Evolutionary conservation across 2,888 invertebrate species (phyloP).

Genomic region (Eristalis pertinax): DNA sequence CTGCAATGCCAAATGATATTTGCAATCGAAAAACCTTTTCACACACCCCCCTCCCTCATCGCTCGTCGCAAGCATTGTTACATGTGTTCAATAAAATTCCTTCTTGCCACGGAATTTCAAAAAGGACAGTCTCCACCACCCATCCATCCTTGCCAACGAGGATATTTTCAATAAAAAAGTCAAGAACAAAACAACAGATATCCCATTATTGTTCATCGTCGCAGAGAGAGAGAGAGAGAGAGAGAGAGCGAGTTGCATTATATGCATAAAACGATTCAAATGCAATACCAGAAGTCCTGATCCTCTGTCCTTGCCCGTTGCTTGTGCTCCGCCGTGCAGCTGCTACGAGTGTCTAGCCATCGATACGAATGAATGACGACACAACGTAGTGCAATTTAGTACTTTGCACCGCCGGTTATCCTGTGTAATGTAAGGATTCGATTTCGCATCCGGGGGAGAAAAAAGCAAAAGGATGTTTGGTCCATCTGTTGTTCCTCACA

Average conservation of each 20-base stretch:
- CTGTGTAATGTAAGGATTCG: conserved; percentile 17
- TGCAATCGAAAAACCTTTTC: not conserved
- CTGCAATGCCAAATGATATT: not conserved
- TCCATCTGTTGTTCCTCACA: conserved; percentile 55
- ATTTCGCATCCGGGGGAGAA: conserved; percentile 13
- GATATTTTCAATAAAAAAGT: conserved; percentile 43
- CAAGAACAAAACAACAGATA: conserved; percentile 47
- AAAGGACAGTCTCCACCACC: not conserved
- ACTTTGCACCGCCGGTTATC: conserved; percentile 20
- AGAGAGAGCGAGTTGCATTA: too few relatives aligned
- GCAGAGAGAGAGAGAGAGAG: conserved; percentile 1
- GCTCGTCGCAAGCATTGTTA: conserved; percentile 25
- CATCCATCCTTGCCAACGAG: not conserved
- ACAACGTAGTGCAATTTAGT: conserved; percentile 24
- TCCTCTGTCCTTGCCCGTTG: conserved; percentile 11
- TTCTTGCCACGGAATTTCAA: conserved; percentile 18
- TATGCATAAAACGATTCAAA: conserved; percentile 48
- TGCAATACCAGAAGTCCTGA: conserved; percentile 56
- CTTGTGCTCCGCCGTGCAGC: not conserved
- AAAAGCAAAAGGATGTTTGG: conserved; percentile 39
- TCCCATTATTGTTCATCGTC: conserved; percentile 45
- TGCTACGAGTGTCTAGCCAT: not conserved
- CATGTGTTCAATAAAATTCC: conserved; percentile 53
- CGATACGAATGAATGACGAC: not conserved
- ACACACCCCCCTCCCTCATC: not conserved